Evolutionary conservation across 2,888 invertebrate species (phyloP).

Genomic region (Drosophila percnosoma): DNA sequence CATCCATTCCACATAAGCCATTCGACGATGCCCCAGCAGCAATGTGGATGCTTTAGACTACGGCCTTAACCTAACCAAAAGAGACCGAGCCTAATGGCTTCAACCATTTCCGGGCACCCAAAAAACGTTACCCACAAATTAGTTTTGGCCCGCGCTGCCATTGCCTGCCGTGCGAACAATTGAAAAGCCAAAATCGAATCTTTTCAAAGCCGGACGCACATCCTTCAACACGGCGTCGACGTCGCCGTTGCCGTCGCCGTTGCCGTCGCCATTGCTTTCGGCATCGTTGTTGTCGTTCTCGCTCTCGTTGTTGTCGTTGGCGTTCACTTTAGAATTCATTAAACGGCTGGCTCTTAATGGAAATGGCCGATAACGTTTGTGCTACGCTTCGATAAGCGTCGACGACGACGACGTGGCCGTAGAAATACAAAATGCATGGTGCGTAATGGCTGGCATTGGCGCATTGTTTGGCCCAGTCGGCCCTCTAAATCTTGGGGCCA

Average conservation of each 20-base stretch:
- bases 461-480: conserved; percentile 62
- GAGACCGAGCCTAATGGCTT: conserved; percentile 68
- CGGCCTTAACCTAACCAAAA: conserved; percentile 33
- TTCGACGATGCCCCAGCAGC: conserved; percentile 27
- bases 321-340: conserved; percentile 77
- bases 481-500: conserved; percentile 60
- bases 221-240: conserved; percentile 64
- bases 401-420: conserved; percentile 16
- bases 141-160: conserved; percentile 61
- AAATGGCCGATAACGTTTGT: conserved; percentile 80
- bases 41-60: conserved; percentile 18
- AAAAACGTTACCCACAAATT: conserved; percentile 78
- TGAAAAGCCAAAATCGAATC: conserved; percentile 78
- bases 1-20: conserved; percentile 52
- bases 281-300: background rate
- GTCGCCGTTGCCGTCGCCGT: background rate
- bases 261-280: background rate
- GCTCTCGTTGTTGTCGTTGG: background rate
- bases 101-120: conserved; percentile 75
- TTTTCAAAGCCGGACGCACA: conserved; percentile 74
- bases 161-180: conserved; percentile 74
- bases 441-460: conserved; percentile 57
- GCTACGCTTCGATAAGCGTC: conserved; percentile 77
- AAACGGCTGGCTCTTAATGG: conserved; percentile 80
- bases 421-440: conserved; percentile 60